phyloP scores from a whole-genome alignment of 2,797 vertebrate genomes.

The Catharus ustulatus region DNA sequence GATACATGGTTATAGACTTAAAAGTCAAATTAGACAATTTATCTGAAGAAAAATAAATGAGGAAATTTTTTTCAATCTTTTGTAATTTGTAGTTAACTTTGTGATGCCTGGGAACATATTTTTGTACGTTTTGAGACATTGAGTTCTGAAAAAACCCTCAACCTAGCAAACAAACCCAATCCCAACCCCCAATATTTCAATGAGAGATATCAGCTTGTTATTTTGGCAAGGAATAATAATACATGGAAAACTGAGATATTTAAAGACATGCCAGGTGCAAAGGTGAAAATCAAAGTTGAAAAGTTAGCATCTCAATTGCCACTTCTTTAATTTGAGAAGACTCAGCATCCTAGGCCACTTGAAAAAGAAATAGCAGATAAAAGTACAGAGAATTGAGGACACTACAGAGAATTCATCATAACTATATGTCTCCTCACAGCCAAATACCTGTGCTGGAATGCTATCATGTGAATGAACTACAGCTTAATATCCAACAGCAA shows the following conservation, averaged over 20 bases:
- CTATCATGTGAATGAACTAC: neutral
- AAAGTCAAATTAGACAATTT: neutral
- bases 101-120: neutral
- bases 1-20: neutral
- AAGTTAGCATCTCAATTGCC: neutral
- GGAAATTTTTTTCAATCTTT: neutral
- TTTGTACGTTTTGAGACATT: neutral
- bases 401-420: neutral
- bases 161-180: neutral
- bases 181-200: neutral
- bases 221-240: neutral
- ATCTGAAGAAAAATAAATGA: neutral
- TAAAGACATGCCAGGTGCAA: neutral
- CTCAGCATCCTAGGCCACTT: neutral
- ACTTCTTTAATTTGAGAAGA: neutral
- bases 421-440: neutral
- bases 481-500: neutral
- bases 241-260: neutral
- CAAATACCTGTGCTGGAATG: neutral
- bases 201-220: neutral
- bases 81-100: neutral
- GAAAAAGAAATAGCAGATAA: neutral
- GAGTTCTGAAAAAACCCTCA: neutral
- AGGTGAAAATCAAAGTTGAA: slow-evolving; percentile 9
- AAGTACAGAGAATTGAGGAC: neutral